Evolutionary conservation across 2,888 invertebrate genomes (phyloP), one percentile per base, ranked within the genome.

Genomic region (Aporophyla lueneburgensis): DNA sequence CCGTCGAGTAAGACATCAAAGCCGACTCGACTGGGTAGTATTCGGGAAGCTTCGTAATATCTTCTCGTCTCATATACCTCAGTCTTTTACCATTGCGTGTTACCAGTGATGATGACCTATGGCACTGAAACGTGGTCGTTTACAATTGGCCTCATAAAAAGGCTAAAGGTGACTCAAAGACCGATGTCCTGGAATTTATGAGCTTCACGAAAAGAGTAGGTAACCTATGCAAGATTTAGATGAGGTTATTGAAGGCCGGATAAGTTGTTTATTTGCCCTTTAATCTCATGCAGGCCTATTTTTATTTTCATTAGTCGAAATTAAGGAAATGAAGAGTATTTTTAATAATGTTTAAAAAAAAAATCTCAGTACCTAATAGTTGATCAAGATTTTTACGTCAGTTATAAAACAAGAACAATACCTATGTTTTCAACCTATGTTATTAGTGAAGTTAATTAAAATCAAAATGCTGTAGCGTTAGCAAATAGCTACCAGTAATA

Each of bases 401-500:
- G n/a, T n/a, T 53, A 21, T 61, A 33, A 27, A 21, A n/a, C 2
- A 6, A 40, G 49, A 68, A 53, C 24, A n/a, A 21, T 66, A 71
- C 5, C 9, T 12, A 49, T n/a, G 53, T 53, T 66, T 6, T 12
- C 21, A 68, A 68, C 27, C 43, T n/a, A 43, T 54, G 51, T 65
- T 21, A 71, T 70, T 49, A 71, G 6, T 71, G 1, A 40, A 40
- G 40, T 24, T 24, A 59, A 59, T 59, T 59, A 43, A 59, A 74
- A 74, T 75, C 21, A 2, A 33, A 61, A 62, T 33, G 2, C 12
- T 51, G n/a, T 49, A 27, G 54, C 21, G 40, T 77, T 40, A 46
- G 40, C 54, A 77, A 46, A 71, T 79, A 72, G 24, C 53, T 62
- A 65, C 33, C 62, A 14, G 24, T 78, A n/a, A 67, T 49, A 54